Base-by-base conservation (phyloP, 2,797 vertebrate genomes). In the Trachurus trachurus region DNA sequence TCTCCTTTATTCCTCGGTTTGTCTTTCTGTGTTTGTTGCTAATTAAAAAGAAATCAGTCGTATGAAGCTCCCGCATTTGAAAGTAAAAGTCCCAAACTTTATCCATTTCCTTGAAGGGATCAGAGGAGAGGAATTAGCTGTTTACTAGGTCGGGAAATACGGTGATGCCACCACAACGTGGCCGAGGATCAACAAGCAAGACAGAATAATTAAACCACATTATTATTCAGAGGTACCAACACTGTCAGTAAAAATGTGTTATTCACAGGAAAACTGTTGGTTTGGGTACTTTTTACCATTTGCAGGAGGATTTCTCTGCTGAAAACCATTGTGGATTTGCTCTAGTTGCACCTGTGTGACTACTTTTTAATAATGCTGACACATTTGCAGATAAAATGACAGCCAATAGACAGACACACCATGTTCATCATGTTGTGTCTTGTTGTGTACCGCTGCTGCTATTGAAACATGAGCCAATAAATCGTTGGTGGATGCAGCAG, bases 1-100 rank as follows among this genome's bases (percentile, higher is more conserved):
- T 40, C 39, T 53, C 8, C 50, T 31, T 52, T 26, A 49, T n/a
- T 17, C 16, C 1, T 13, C n/a, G 37, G 67, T 70, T n/a, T 47
- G 19, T 16, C 39, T 54, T 70, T 60, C 22, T 61, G 66, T 19
- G 2, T 71, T 86, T 67, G 34, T 11, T 26, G 37, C n/a, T 66
- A 80, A 82, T 85, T 87, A 71, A 74, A 73, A 72, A 73, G 1
- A 65, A 80, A 74, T 59, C 47, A 59, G 42, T 29, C 21, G 19
- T 37, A 40, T 11, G 6, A 56, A 73, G 21, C 60, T 31, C 40
- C 13, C 53, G 16, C 39, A 47, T 72, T 76, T 72, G 58, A 65
- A 61, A 63, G 26, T n/a, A 2, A 73, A 50, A 57, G 19, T 15
- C 19, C 5, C 29, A 5, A 57, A 63, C 54, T 59, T 53, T 13